Conservation (phyloP, 2,113 vertebrate genomes). For the Varanus salvator region DNA sequence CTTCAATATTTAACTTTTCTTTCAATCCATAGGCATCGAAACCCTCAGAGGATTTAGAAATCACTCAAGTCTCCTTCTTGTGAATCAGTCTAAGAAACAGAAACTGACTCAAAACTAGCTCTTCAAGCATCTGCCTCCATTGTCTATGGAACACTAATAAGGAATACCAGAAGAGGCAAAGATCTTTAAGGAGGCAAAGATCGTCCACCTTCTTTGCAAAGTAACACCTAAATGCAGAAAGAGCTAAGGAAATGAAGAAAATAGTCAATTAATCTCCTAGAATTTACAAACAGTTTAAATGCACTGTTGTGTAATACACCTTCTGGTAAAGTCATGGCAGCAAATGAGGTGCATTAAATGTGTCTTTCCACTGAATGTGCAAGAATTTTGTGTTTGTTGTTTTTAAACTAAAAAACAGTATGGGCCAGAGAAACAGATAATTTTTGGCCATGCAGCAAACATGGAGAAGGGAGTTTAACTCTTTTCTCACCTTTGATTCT, state of each 20-base stretch:
- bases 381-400: background rate
- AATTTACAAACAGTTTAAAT: conserved; percentile 36
- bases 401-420: background rate
- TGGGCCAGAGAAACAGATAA: background rate
- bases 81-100: conserved; percentile 55
- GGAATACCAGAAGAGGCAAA: conserved; percentile 32
- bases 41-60: conserved; percentile 53
- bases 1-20: conserved; percentile 68
- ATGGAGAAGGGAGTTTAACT: background rate
- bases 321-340: background rate
- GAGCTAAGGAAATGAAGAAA: conserved; percentile 31
- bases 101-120: conserved; percentile 45
- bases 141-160: conserved; percentile 62
- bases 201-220: conserved; percentile 50
- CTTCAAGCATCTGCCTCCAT: conserved; percentile 60
- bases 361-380: background rate
- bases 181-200: conserved; percentile 27
- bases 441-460: background rate
- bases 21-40: conserved; percentile 42
- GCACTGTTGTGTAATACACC: background rate
- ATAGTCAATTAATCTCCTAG: conserved; percentile 39
- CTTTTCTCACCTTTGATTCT: background rate
- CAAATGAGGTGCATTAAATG: background rate
- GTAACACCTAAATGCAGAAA: conserved; percentile 46
- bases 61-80: conserved; percentile 43